Conservation (phyloP, 2,797 vertebrate genomes). For the Channa striata region DNA sequence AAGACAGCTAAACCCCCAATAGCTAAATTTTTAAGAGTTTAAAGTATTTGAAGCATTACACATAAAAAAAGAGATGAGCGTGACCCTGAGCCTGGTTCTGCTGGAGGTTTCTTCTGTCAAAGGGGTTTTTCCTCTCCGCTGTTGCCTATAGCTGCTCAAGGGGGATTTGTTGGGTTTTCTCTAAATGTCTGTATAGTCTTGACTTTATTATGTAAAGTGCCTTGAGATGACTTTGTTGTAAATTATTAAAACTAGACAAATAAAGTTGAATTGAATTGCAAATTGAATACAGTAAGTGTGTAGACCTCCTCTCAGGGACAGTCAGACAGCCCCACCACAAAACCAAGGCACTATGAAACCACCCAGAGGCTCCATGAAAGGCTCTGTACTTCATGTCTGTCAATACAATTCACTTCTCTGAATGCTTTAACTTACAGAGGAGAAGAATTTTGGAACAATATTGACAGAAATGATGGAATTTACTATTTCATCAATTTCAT, state of each 20-base stretch:
- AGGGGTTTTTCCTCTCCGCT: too few species aligned
- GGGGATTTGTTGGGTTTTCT: too few species aligned
- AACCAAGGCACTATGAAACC: conserved; percentile 1
- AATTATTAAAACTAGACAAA: too few species aligned
- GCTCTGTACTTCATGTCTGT: not conserved
- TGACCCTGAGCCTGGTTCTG: too few species aligned
- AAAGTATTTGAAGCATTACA: not conserved
- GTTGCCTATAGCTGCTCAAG: too few species aligned
- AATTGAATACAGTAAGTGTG: too few species aligned
- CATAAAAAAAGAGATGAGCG: not conserved
- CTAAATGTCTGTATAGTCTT: too few species aligned
- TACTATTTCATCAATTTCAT: not conserved
- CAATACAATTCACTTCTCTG: not conserved
- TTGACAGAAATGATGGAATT: not conserved
- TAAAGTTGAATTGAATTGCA: too few species aligned
- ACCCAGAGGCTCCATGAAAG: not conserved
- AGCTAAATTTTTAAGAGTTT: not conserved
- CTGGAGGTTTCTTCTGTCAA: too few species aligned
- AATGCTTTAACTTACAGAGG: not conserved
- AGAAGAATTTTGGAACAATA: not conserved
- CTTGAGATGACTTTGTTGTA: too few species aligned
- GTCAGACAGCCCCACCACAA: not conserved
- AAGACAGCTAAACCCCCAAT: too few species aligned
- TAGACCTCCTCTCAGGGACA: not conserved
- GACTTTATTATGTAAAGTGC: too few species aligned